phyloP scores from a whole-genome alignment of 2,113 vertebrate genomes.

The Columba livia region DNA sequence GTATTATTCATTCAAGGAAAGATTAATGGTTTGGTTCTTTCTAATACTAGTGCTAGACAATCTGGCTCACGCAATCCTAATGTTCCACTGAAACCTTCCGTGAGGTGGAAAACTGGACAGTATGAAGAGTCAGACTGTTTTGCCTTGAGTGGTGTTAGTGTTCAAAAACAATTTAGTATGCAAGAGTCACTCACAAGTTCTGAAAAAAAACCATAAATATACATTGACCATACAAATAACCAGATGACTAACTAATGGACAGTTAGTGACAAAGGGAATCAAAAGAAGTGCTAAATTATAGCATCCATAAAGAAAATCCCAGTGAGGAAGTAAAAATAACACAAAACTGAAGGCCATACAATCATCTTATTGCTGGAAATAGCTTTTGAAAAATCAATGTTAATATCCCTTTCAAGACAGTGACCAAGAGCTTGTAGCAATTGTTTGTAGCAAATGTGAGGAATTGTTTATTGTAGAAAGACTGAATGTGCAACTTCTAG shows the following conservation, averaged over 20 bases:
- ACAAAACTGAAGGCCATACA: not conserved
- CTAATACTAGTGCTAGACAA: not conserved
- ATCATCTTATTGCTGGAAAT: not conserved
- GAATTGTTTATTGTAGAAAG: not conserved
- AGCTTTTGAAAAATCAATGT: not conserved
- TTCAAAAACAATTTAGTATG: not conserved
- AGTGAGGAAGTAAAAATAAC: not conserved
- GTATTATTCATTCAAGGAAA: not conserved
- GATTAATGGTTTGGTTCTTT: not conserved
- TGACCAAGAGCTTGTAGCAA: not conserved
- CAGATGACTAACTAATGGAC: not conserved
- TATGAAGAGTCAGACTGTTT: not conserved
- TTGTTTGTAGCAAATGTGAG: not conserved
- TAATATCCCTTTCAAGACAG: not conserved
- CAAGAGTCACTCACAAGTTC: not conserved
- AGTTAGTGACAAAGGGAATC: not conserved
- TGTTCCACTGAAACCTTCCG: not conserved
- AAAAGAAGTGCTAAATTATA: not conserved
- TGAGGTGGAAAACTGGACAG: not conserved
- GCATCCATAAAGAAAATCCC: not conserved
- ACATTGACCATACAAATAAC: not conserved
- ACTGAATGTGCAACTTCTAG: not conserved
- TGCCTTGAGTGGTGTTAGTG: not conserved
- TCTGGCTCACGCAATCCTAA: not conserved
- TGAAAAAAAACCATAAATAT: not conserved